Base-by-base conservation (phyloP, 1,140 invertebrate species). In the Limonius californicus region DNA sequence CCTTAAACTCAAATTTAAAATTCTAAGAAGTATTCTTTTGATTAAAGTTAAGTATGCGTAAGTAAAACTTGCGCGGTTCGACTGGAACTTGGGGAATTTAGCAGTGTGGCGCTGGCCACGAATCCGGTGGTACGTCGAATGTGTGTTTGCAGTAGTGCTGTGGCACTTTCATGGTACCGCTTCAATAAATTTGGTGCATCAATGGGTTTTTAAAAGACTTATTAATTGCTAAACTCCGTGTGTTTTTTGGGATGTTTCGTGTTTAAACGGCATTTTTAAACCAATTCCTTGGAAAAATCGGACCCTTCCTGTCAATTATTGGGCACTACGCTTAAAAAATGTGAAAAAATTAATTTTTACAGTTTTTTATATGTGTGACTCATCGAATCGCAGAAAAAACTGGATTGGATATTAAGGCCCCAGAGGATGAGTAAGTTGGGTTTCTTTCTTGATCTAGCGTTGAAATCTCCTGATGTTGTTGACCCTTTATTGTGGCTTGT, bases 361-460 rank as follows among this genome's bases (percentile, higher is more conserved):
- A 39, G n/a, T 14, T 9, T 39, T 12, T 39, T 39, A n/a, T 2
- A 27, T 27, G 23, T 27, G 23, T 27, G 23, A 27, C 3, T 27
- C 3, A 27, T 27, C 23, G 23, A 27, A 3, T 27, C 3, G 23
- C 23, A 4, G 3, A 27, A 39, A 39, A 39, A 12, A 39, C 35
- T n/a, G 2, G 35, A 12, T 39, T 9, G 45, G 45, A 50, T 50
- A 18, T 50, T 19, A 18, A 7, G 8, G 3, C 2, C 11, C 7
- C 2, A 19, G 14, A 50, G 7, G 9, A 50, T 50, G 45, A 50
- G 45, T 50, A 50, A 50, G 45, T 50, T 14, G 2, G 2, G 8
- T 50, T 50, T 50, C 15, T 50, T 18, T 50, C 45, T 50, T 50
- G 45, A 50, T 21, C 45, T 50, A 50, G 18, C 45, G 12, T 50